These are phyloP conservation scores for Scomber scombrus DNA, from an alignment of 2,113 vertebrate genomes.

Conservation along the genomic window DNA sequence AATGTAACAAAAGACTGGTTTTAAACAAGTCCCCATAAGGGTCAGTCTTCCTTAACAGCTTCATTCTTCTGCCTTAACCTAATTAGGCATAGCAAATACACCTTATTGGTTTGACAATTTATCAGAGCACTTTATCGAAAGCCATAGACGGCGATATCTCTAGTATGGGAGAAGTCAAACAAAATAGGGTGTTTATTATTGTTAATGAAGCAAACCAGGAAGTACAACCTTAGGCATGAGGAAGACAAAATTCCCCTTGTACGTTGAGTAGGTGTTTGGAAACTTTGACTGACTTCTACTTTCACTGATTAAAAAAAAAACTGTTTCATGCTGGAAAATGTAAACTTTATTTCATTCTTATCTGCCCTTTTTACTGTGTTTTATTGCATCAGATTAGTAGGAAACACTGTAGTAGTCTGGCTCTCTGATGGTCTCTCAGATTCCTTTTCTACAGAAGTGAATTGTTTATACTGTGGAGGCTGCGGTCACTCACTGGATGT, in stretches of 20 bases:
- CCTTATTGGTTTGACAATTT: neutral
- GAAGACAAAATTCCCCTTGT: slow-evolving; percentile 29
- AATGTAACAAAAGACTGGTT: neutral
- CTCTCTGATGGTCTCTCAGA: slow-evolving; percentile 29
- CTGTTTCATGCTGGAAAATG: neutral
- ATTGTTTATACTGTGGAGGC: slow-evolving; percentile 66
- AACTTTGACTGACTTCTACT: neutral
- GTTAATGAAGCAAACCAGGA: slow-evolving; percentile 43
- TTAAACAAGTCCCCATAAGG: neutral
- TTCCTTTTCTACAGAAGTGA: slow-evolving; percentile 56
- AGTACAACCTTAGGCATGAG: slow-evolving; percentile 38
- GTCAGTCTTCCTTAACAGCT: neutral
- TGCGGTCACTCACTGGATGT: slow-evolving; percentile 71
- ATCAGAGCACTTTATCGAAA: slow-evolving; percentile 7
- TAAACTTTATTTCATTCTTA: neutral
- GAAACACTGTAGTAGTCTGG: neutral
- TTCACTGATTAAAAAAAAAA: neutral
- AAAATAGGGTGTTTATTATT: neutral
- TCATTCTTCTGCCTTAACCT: neutral
- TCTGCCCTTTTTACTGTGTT: neutral
- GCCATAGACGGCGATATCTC: neutral
- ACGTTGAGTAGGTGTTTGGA: neutral
- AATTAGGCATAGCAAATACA: neutral
- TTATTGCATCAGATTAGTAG: neutral
- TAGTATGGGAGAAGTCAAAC: neutral